phyloP scores from a whole-genome alignment of 2,888 invertebrate species.

The Conchocele bisecta region DNA sequence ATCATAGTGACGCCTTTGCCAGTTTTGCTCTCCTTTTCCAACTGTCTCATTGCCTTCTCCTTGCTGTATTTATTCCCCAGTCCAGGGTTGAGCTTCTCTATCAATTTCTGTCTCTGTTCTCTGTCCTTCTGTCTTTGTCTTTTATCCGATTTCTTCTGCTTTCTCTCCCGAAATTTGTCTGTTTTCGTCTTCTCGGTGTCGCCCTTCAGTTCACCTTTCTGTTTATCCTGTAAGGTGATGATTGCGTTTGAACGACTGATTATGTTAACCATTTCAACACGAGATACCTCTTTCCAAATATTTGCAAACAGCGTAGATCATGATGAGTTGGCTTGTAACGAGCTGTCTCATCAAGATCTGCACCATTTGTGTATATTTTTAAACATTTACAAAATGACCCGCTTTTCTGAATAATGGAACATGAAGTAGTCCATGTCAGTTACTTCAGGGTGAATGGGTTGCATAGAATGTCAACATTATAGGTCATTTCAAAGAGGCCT shows the following conservation, averaged over 20 bases:
- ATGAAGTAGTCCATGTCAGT: too few species aligned
- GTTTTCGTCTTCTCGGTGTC: slow-evolving; percentile 92
- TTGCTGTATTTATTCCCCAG: slow-evolving; percentile 85
- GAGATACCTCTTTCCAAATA: too few species aligned
- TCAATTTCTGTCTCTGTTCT: slow-evolving; percentile 85
- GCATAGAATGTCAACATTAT: too few species aligned
- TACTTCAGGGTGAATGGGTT: too few species aligned
- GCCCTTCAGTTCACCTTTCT: slow-evolving; percentile 85
- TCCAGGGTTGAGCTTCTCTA: slow-evolving; percentile 83
- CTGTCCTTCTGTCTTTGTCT: slow-evolving; percentile 91
- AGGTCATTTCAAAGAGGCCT: too few species aligned
- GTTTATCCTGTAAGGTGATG: slow-evolving; percentile 73
- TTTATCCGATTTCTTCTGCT: slow-evolving; percentile 83
- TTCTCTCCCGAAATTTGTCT: slow-evolving; percentile 93
- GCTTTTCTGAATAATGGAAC: too few species aligned
- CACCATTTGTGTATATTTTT: too few species aligned
- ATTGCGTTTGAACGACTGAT: not conserved
- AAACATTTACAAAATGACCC: too few species aligned
- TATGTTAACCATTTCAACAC: too few species aligned
- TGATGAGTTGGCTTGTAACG: too few species aligned
- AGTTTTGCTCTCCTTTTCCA: slow-evolving; percentile 85
- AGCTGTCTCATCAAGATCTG: too few species aligned
- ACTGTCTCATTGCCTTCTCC: slow-evolving; percentile 86
- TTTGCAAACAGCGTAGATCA: too few species aligned
- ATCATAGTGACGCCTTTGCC: slow-evolving; percentile 80